Conservation (phyloP, 2,113 vertebrate genomes). For the Tyrannus savana region DNA sequence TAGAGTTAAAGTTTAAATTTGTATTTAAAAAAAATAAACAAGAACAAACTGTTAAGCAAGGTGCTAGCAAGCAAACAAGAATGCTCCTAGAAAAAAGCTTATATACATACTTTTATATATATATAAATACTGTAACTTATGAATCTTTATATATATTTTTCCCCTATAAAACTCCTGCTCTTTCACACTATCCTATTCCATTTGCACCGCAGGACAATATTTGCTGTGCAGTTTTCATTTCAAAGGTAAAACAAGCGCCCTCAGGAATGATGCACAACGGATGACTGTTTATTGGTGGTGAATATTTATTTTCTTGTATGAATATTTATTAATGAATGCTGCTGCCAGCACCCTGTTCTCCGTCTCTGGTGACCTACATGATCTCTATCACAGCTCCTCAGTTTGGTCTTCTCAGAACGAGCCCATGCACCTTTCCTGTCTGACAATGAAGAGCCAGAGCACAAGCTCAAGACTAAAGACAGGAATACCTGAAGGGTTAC, state of each 20-base stretch:
- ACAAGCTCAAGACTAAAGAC: not conserved
- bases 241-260: not conserved
- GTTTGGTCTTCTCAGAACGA: not conserved
- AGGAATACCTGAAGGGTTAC: not conserved
- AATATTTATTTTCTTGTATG: not conserved
- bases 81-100: not conserved
- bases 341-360: not conserved
- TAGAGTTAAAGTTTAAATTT: not conserved
- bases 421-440: not conserved
- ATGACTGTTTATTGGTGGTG: not conserved
- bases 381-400: not conserved
- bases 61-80: not conserved
- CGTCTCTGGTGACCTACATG: fast-evolving
- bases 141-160: not conserved
- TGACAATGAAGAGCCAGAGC: not conserved
- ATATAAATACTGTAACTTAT: not conserved
- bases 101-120: not conserved
- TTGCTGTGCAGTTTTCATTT: not conserved
- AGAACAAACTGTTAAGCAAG: not conserved
- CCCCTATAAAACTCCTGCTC: not conserved
- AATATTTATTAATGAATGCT: not conserved
- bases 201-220: not conserved
- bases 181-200: not conserved
- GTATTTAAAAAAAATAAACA: not conserved
- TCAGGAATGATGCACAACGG: not conserved